phyloP scores from a whole-genome alignment of 2,113 vertebrate species.

The Bostrychus sinensis region DNA sequence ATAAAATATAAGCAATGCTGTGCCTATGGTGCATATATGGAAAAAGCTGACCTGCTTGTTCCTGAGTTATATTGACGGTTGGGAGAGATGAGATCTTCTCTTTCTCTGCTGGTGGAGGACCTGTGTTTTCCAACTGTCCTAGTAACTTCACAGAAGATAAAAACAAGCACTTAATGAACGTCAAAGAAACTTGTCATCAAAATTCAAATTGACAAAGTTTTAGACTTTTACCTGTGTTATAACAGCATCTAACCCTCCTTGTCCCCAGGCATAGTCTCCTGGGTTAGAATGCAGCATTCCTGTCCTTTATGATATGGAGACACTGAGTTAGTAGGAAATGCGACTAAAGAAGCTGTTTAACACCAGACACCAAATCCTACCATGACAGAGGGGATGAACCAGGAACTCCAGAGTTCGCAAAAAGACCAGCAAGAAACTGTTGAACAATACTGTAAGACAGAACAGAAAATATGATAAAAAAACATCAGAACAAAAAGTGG shows the following conservation, averaged over 20 bases:
- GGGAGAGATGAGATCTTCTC: constrained; percentile 95
- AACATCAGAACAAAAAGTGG: background rate
- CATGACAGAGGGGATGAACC: constrained; percentile 91
- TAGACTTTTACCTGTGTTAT: constrained; percentile 89
- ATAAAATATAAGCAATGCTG: too few species aligned
- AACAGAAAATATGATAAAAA: constrained; percentile 5
- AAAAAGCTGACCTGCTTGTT: constrained; percentile 89
- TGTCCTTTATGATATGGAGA: constrained; percentile 80
- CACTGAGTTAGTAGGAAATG: constrained; percentile 2
- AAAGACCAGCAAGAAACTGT: constrained; percentile 95
- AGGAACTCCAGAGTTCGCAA: constrained; percentile 90
- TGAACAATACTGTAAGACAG: constrained; percentile 87
- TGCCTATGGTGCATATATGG: background rate
- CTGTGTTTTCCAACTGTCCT: constrained; percentile 95
- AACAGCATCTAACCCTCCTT: constrained; percentile 94
- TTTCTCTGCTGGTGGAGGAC: constrained; percentile 94
- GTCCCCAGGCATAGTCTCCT: constrained; percentile 97
- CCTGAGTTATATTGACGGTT: constrained; percentile 92
- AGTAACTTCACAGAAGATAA: constrained; percentile 82
- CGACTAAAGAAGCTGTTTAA: background rate
- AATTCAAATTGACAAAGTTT: background rate
- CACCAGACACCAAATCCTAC: constrained; percentile 73
- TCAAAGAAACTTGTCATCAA: background rate
- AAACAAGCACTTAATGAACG: constrained; percentile 5
- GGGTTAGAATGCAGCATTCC: constrained; percentile 97